A percentile compares a stretch with the other conserved stretches of the same genome.
Evolutionary conservation across 2,113 vertebrate species (phyloP).

Genomic region (Eonycteris spelaea): DNA sequence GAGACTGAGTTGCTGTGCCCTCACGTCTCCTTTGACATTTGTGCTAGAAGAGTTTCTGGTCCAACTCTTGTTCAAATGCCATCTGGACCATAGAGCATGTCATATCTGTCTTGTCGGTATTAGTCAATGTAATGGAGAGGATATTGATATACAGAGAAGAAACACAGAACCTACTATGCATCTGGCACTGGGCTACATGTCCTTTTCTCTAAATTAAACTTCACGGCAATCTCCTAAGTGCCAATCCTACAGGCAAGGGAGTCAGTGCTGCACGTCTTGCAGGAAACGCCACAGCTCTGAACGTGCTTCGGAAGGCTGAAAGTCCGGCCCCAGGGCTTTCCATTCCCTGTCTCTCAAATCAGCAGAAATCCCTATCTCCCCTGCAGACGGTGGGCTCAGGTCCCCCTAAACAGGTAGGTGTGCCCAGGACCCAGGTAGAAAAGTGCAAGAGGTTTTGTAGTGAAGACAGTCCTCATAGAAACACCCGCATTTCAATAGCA

Average conservation of each 20-base stretch:
- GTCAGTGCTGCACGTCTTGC: background rate
- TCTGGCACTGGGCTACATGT: background rate
- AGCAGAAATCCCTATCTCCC: background rate
- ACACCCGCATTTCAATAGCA: background rate
- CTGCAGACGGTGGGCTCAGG: background rate
- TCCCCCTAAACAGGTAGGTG: background rate
- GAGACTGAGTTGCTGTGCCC: background rate
- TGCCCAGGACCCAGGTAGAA: background rate
- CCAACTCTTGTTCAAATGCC: background rate
- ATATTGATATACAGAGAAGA: background rate
- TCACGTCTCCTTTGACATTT: background rate
- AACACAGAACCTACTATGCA: background rate
- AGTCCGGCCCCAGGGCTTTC: background rate
- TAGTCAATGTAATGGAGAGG: background rate
- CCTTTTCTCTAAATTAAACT: background rate
- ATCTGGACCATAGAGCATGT: background rate
- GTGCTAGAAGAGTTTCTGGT: background rate
- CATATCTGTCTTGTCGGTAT: background rate
- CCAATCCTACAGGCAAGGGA: background rate
- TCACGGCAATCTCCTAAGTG: background rate
- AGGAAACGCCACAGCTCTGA: background rate
- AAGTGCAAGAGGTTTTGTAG: background rate
- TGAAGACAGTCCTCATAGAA: background rate
- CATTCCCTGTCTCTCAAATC: background rate
- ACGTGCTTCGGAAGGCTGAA: background rate